Conservation (phyloP, 1,140 invertebrate genomes). For the Heterodera schachtii region DNA sequence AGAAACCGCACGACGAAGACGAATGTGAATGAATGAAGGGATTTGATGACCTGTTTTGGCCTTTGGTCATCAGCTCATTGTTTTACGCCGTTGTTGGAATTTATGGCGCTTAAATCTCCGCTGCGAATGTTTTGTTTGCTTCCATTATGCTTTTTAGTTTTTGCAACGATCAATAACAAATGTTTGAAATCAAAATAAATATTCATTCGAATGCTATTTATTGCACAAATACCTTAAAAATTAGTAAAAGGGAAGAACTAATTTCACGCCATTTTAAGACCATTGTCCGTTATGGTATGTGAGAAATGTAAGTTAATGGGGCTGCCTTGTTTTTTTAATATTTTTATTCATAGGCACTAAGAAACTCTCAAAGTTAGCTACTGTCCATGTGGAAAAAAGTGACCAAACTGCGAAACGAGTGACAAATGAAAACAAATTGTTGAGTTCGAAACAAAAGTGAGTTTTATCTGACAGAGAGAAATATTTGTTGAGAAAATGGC, state of each 20-base stretch:
- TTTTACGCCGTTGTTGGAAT: too few relatives aligned
- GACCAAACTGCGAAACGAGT: slow-evolving; percentile 20
- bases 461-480: background rate
- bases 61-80: background rate
- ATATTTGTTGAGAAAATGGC: too few relatives aligned
- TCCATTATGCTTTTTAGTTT: background rate
- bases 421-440: slow-evolving; percentile 50
- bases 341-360: slow-evolving; percentile 32
- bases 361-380: slow-evolving; percentile 44
- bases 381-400: slow-evolving; percentile 36
- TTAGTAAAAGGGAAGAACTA: too few relatives aligned
- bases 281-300: slow-evolving; percentile 33
- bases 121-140: background rate
- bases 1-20: slow-evolving; percentile 54
- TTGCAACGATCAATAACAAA: background rate
- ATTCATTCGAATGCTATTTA: too few relatives aligned
- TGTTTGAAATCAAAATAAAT: too few relatives aligned
- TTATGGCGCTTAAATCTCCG: too few relatives aligned
- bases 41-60: background rate
- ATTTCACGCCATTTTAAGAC: too few relatives aligned
- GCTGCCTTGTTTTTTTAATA: background rate
- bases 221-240: too few relatives aligned
- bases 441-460: slow-evolving; percentile 43
- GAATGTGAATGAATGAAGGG: slow-evolving; percentile 46
- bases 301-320: slow-evolving; percentile 44